Evolutionary conservation across 1,140 invertebrate species (phyloP).

Genomic region (Bacillus rossius): DNA sequence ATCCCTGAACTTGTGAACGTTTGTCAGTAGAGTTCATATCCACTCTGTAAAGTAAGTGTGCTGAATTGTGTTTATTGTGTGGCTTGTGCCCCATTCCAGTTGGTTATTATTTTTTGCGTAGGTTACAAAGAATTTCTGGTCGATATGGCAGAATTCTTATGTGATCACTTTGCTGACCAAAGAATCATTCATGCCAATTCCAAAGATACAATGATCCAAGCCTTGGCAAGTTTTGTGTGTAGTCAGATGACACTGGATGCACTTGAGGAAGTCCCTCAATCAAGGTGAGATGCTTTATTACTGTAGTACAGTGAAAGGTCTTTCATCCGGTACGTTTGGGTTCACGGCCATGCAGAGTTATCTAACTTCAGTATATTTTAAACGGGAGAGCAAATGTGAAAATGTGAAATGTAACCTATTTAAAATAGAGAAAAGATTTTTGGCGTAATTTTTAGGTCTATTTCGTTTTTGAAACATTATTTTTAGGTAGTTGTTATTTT

Average conservation of each 20-base stretch:
- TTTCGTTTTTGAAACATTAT: no score
- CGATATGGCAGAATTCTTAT: conserved; percentile 65
- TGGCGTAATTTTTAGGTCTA: no score
- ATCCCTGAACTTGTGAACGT: no score
- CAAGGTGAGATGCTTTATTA: conserved; percentile 38
- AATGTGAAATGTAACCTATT: no score
- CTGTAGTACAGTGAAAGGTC: neutral
- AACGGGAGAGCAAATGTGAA: no score
- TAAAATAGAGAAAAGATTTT: no score
- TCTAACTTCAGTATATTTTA: no score
- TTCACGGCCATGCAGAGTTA: no score
- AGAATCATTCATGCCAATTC: conserved; percentile 70
- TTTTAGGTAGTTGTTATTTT: no score
- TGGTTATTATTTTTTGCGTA: conserved; percentile 19
- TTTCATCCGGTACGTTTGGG: neutral
- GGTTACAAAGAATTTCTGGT: conserved; percentile 47
- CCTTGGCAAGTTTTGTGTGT: conserved; percentile 64
- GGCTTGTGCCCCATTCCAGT: neutral
- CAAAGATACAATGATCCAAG: conserved; percentile 69
- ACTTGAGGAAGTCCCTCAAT: conserved; percentile 54
- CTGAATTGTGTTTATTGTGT: neutral
- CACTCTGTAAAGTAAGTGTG: no score
- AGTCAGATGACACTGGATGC: conserved; percentile 51
- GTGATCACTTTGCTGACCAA: conserved; percentile 66
- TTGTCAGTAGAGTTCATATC: no score